Base-by-base conservation (phyloP, 2,888 invertebrate genomes). In the Drosophila trichaetosa region DNA sequence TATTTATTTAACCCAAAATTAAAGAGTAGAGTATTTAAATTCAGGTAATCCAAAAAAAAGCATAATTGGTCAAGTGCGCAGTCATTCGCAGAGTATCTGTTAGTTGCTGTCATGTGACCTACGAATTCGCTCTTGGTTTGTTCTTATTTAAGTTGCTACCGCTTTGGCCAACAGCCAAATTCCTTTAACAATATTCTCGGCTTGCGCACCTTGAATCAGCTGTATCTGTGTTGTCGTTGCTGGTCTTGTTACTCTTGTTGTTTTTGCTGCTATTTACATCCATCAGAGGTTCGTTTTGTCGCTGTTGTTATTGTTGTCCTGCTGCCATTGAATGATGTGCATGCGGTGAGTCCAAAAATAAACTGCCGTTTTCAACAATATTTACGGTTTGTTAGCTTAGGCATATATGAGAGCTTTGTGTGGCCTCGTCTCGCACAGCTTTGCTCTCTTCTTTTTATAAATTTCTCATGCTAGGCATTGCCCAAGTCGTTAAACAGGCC, bases 371-470 rank as follows among this genome's bases (percentile, higher is more conserved):
- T 81, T 79, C 75, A 79, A 86, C 84, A 88, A 86, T 88, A 85
- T 85, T 85, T 85, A 85, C 85, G 87, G 84, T 83, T 73, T 83
- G 81, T 87, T 84, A 76, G 85, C 85, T 85, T 86, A 81, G 83
- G 85, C 85, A 82, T 69, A 81, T 83, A 81, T 83, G 80, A 64
- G 75, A 54, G 64, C 63, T 57, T 56, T 40, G 29, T 52, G 40
- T 59, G 62, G 33, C 53, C 29, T 29, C n/a, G 3, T 24, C 56
- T n/a, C 38, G n/a, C n/a, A n/a, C 18, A 27, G 38, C 56, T 29
- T 29, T 21, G 13, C 16, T 13, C 13, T 24, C 33, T 61, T 70
- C 31, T 72, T 86, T 70, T 86, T 83, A 80, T 70, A 80, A 80
- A 83, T 85, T 80, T 75, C 70, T 58, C 59, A 56, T 63, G 72